Evolutionary conservation across 2,888 invertebrate genomes (phyloP).

Genomic region (Panopea generosa): DNA sequence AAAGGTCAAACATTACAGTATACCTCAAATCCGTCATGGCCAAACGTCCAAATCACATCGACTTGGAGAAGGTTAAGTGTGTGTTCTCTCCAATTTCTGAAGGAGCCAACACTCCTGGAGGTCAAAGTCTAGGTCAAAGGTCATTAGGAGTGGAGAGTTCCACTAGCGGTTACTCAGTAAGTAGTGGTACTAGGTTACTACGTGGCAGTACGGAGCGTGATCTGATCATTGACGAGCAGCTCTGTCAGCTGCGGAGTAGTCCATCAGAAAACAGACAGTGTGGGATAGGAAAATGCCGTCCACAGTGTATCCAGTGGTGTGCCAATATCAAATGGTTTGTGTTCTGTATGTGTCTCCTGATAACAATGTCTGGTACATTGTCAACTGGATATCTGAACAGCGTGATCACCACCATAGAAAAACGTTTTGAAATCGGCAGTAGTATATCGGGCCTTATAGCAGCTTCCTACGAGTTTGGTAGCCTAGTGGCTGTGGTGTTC

Average conservation of each 20-base stretch:
- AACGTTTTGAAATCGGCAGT: slow-evolving; percentile 95
- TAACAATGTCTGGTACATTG: slow-evolving; percentile 82
- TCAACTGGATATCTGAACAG: slow-evolving; percentile 84
- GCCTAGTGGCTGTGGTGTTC: slow-evolving; percentile 97
- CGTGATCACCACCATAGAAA: slow-evolving; percentile 98
- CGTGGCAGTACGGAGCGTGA: slow-evolving; percentile 68
- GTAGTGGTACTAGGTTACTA: slow-evolving; percentile 72
- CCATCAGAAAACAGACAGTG: slow-evolving; percentile 88
- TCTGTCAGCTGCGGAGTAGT: slow-evolving; percentile 42
- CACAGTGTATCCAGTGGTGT: slow-evolving; percentile 93
- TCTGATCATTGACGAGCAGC: slow-evolving; percentile 64
- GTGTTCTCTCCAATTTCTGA: slow-evolving; percentile 30
- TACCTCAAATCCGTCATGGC: slow-evolving; percentile 26
- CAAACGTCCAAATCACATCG: slow-evolving; percentile 44
- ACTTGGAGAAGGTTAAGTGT: slow-evolving; percentile 37
- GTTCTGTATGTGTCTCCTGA: slow-evolving; percentile 81
- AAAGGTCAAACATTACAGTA: too few relatives aligned
- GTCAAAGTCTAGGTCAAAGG: slow-evolving; percentile 69
- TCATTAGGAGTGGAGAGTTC: slow-evolving; percentile 73
- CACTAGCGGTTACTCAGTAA: slow-evolving; percentile 75
- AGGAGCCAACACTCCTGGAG: slow-evolving; percentile 63
- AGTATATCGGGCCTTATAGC: slow-evolving; percentile 96
- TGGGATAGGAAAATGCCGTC: slow-evolving; percentile 94
- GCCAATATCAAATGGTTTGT: slow-evolving; percentile 92
- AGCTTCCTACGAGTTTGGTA: slow-evolving; percentile 96